These are phyloP conservation scores for Galleria mellonella DNA, from an alignment of 1,140 invertebrate genomes.

Conservation along the genomic window DNA sequence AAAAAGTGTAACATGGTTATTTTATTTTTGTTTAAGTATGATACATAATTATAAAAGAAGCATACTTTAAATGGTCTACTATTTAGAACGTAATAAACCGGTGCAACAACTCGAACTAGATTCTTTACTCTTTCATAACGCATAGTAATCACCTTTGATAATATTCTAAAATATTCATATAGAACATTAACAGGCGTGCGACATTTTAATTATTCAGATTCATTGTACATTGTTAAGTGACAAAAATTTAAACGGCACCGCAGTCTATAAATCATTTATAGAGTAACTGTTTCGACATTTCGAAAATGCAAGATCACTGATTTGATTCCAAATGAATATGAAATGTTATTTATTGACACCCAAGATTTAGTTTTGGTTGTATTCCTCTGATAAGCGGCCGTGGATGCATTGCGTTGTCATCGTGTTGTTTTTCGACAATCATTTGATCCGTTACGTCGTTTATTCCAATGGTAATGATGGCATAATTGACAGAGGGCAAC, in stretches of 20 bases:
- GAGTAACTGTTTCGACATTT: conserved; percentile 36
- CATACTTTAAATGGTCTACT: too few relatives aligned
- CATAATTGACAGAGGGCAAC: conserved; percentile 71
- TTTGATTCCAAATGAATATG: conserved; percentile 5
- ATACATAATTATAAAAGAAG: too few relatives aligned
- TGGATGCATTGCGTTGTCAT: conserved; percentile 31
- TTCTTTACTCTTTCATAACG: conserved; percentile 12
- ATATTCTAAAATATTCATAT: conserved; percentile 26
- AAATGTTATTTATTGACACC: conserved; percentile 15
- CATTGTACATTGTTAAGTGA: conserved; percentile 41
- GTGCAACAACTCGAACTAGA: conserved; percentile 11
- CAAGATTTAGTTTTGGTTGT: conserved; percentile 26
- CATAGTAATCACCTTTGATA: conserved; percentile 14
- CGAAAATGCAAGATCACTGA: conserved; percentile 45
- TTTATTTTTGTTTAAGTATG: too few relatives aligned
- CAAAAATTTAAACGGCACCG: conserved; percentile 40
- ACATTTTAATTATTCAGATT: conserved; percentile 36
- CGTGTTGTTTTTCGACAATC: conserved; percentile 52
- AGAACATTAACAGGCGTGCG: conserved; percentile 18
- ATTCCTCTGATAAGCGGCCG: conserved; percentile 10
- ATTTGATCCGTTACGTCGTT: conserved; percentile 63
- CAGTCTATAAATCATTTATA: conserved; percentile 59
- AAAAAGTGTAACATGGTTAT: too few relatives aligned
- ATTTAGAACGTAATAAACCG: neutral
- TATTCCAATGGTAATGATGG: conserved; percentile 71